Conservation (phyloP, 2,797 vertebrate genomes). For the Pristis pectinata region DNA sequence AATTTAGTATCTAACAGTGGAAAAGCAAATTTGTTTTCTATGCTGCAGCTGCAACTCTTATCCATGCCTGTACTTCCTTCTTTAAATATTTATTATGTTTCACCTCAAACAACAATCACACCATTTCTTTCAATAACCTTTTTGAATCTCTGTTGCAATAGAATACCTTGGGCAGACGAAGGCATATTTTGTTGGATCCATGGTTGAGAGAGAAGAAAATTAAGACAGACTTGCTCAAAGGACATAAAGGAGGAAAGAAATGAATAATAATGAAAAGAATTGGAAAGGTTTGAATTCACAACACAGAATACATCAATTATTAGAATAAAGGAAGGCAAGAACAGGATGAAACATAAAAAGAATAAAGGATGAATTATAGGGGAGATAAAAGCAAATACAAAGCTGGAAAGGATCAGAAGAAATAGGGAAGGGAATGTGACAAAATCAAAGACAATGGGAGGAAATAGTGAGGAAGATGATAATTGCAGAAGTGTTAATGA, state of each 20-base stretch:
- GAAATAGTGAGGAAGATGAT: background rate
- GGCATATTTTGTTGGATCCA: background rate
- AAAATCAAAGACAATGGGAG: background rate
- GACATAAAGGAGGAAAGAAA: background rate
- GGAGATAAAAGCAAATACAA: background rate
- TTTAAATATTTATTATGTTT: background rate
- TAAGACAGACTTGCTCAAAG: background rate
- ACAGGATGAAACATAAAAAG: background rate
- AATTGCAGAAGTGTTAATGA: background rate
- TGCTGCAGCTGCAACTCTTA: background rate
- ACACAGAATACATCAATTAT: background rate
- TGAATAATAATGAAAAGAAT: background rate
- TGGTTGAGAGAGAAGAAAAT: background rate
- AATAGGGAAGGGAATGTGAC: background rate
- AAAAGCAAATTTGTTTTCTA: background rate
- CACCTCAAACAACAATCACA: background rate
- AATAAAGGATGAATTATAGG: background rate
- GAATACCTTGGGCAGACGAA: background rate
- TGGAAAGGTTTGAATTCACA: background rate
- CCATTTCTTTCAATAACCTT: constrained; percentile 5
- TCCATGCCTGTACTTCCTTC: background rate
- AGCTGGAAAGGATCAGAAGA: background rate
- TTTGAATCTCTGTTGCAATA: background rate
- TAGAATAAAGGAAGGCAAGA: too few species aligned
- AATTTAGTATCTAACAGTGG: background rate